Base-by-base conservation (phyloP, 2,113 vertebrate species). In the Dunckerocampus dactyliophorus region DNA sequence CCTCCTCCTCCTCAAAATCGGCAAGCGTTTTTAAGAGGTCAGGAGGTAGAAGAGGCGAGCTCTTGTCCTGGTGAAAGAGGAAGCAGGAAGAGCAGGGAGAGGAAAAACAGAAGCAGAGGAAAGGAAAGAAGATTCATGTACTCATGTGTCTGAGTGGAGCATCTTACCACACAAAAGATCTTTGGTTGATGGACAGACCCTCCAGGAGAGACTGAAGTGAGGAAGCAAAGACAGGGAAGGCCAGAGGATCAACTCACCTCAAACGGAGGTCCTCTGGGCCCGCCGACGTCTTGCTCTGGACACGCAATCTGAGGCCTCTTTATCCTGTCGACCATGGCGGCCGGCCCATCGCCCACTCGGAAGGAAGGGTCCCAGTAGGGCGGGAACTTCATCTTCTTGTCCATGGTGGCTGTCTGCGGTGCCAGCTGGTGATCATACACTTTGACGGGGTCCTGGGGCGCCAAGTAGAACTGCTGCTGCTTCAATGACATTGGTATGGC, bases 21-120 rank as follows among this genome's bases (percentile, higher is more conserved):
- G 93, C 94, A 90, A 99, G 93, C 93, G 94, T 93, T 92, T 98
- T 96, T 94, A 99, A 95, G 93, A 99, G 94, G 94, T 98, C 96
- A 89, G 96, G 96, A 92, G 95, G 96, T 80, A 98, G 96, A 90
- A 98, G 93, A 94, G 96, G 95, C 88, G 95, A 96, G 93, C 93
- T 92, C 92, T 96, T 97, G 92, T 97, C 96, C 96, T 99, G 90
- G 58, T 82, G 75, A 84, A 75, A 89, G 86, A 93, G 85, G 91
- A 85, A 93, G 86, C 87, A 84, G 82, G 81, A 89, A 43, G 85
- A 88, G 82, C 90, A 85, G 87, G 83, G 47, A 20, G 59, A 20
- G 14, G 57, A 42, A 45, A 43, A 17, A 42, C 19, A 46, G 51
- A 48, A 16, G 74, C n/a, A 55, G 20, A 52, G 63, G 42, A 34